Conservation (phyloP, 2,797 vertebrate genomes). For the Numenius phaeopus region DNA sequence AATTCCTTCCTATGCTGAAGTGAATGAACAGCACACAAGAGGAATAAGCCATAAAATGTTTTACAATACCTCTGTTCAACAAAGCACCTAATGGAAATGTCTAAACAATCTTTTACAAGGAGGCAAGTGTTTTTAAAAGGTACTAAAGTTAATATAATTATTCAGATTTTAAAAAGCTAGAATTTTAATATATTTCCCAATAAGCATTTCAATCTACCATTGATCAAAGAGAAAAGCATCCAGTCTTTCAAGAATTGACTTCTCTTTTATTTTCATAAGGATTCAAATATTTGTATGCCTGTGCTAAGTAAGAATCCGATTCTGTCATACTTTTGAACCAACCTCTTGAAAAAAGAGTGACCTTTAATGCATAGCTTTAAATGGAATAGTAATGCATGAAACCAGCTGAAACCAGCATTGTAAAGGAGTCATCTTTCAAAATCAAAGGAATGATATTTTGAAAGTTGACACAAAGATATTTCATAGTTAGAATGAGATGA, state of each 20-base stretch:
- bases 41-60: not conserved
- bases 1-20: not conserved
- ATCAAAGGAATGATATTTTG: slow-evolving; percentile 6
- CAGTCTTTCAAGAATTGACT: not conserved
- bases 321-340: not conserved
- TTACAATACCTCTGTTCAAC: not conserved
- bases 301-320: not conserved
- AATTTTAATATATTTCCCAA: not conserved
- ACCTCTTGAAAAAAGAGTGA: not conserved
- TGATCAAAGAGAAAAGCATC: not conserved
- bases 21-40: not conserved
- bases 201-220: not conserved
- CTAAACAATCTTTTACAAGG: not conserved
- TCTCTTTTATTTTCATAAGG: not conserved
- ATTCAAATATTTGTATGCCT: not conserved
- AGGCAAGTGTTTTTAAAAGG: not conserved
- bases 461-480: not conserved
- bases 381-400: not conserved
- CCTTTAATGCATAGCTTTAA: not conserved
- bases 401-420: not conserved
- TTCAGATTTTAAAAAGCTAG: not conserved
- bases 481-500: not conserved
- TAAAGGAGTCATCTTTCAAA: not conserved
- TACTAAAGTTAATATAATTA: slow-evolving; percentile 21
- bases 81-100: not conserved